Evolutionary conservation across 2,797 vertebrate species (phyloP).

Genomic region (Pseudomugil tenellus): DNA sequence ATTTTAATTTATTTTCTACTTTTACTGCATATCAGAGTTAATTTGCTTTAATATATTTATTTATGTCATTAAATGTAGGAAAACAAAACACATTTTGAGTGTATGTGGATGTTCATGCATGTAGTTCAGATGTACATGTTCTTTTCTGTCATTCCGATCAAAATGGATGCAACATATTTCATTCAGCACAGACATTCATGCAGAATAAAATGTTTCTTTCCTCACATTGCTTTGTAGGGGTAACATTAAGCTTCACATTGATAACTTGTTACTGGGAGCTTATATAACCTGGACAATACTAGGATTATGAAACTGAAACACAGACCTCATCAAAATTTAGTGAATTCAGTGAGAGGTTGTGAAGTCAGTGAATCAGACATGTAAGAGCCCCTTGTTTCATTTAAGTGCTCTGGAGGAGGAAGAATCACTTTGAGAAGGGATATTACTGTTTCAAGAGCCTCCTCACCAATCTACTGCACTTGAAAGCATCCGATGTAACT

Average conservation of each 20-base stretch:
- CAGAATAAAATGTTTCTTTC: conserved; percentile 19
- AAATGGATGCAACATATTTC: conserved; percentile 30
- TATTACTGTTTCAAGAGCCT: conserved; percentile 57
- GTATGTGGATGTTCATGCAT: neutral
- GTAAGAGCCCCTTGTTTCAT: conserved; percentile 46
- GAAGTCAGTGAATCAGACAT: conserved; percentile 40
- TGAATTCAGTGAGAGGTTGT: conserved; percentile 30
- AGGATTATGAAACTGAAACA: conserved; percentile 30
- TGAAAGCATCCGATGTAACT: conserved; percentile 65
- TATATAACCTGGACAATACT: conserved; percentile 40
- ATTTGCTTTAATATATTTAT: too few relatives aligned
- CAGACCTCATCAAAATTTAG: conserved; percentile 46
- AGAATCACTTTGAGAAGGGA: conserved; percentile 34
- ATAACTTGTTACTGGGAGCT: conserved; percentile 40
- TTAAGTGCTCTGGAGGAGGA: conserved; percentile 56
- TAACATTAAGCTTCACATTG: conserved; percentile 43
- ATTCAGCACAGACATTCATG: conserved; percentile 52
- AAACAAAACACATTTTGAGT: neutral
- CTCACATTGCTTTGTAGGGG: conserved; percentile 2
- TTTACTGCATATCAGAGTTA: neutral
- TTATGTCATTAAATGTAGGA: too few relatives aligned
- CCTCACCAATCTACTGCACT: conserved; percentile 57
- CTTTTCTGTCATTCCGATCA: conserved; percentile 27
- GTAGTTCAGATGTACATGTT: conserved; percentile 22
- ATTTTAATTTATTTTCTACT: neutral